Evolutionary conservation across 2,113 vertebrate species (phyloP), one percentile per base, ranked within the genome.

Genomic region (Hippocampus barbouri): DNA sequence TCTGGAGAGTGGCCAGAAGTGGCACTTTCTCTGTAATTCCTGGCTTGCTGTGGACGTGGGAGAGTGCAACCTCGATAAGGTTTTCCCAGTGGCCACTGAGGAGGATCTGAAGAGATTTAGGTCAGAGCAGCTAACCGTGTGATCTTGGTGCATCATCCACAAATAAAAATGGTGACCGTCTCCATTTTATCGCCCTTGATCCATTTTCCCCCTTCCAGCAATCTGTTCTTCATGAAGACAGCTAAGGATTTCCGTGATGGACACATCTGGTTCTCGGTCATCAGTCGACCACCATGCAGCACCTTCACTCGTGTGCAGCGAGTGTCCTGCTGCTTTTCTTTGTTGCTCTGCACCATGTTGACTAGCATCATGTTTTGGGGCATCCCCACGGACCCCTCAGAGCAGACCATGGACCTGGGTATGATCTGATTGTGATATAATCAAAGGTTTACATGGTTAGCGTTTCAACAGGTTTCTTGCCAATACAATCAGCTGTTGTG

Each of bases 311-410:
- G 94, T 16, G 95, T 95, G 34, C 97, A 98, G 86, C 88, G 96
- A 0, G 95, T 96, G 49, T 99, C 97, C 1, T 98, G 96, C 30
- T 99, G 96, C 73, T 96, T 97, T 73, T 98, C 97, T 0, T 87
- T 99, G 82, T 91, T 99, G 34, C 94, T 99, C 15, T 98, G 97
- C 88, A 98, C 97, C 62, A 98, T 98, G 96, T 87, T 98, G 77
- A 96, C 96, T 66, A 98, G 94, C 85, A 96, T 99, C 89, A 96
- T 98, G 93, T 98, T 98, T 82, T 98, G 94, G 93, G 97, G 97
- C 2, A 91, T 99, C 67, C 96, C 97, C 47, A 95, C 93, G 70
- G 92, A 97, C 74, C 97, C 97, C 0, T 92, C 94, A 8, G 96
- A 98, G 84, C 96, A 98, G 87, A 98, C 95, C 79, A 97, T 97